Evolutionary conservation across 37 sponge, comb jelly and placozoan genomes (phyloP).

Genomic region (Dysidea cf. avara): DNA sequence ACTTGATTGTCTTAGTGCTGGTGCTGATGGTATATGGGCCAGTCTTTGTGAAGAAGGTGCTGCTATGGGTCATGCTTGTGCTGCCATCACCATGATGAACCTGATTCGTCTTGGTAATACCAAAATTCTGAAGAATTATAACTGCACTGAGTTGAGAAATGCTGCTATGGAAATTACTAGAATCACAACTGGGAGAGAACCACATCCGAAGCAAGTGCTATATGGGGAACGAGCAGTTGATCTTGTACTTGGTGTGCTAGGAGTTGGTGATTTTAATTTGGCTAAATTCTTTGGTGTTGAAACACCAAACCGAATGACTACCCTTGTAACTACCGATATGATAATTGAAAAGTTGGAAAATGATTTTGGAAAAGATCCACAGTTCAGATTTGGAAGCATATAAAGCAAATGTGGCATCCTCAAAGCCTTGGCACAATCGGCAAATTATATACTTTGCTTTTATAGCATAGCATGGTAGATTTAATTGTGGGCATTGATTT

Average conservation of each 20-base stretch:
- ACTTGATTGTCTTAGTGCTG: constrained; percentile 70
- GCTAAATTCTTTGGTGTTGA: constrained; percentile 78
- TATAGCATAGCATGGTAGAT: no score
- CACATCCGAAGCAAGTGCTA: no score
- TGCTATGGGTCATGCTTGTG: constrained; percentile 80
- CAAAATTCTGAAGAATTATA: constrained; percentile 59
- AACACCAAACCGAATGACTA: no score
- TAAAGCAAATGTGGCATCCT: no score
- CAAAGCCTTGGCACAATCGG: no score
- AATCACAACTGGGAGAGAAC: no score
- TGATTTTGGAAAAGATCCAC: constrained; percentile 54
- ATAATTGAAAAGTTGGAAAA: constrained; percentile 49
- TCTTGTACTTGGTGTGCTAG: constrained; percentile 71
- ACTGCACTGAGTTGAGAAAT: constrained; percentile 66
- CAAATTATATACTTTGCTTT: no score
- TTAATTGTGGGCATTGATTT: no score
- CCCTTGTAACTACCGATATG: constrained; percentile 77
- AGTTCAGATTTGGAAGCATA: no score
- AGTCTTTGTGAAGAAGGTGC: no score
- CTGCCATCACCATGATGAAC: constrained; percentile 65
- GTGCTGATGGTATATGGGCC: constrained; percentile 88
- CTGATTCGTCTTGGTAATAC: no score
- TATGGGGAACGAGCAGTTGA: no score
- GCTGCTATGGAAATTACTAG: constrained; percentile 68
- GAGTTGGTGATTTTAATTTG: constrained; percentile 73